Evolutionary conservation across 1,140 invertebrate species (phyloP).

Genomic region (Brachionus asplanchnoidis): DNA sequence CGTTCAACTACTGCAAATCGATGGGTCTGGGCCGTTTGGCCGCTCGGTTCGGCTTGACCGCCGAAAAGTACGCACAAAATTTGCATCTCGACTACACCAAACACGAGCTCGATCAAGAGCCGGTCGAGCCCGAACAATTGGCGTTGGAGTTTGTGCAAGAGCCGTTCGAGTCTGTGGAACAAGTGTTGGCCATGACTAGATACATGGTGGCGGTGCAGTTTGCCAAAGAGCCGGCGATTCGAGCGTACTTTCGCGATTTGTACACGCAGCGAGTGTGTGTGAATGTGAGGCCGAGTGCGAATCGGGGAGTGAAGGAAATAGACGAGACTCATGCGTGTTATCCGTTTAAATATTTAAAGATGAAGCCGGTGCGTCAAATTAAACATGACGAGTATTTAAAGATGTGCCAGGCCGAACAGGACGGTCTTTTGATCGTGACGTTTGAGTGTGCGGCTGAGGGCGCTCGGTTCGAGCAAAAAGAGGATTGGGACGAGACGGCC

Average conservation of each 20-base stretch:
- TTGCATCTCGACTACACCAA: conserved; percentile 88
- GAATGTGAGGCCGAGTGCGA: conserved; percentile 74
- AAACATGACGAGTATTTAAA: conserved; percentile 79
- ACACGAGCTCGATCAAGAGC: conserved; percentile 87
- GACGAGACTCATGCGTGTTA: conserved; percentile 77
- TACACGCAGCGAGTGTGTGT: conserved; percentile 84
- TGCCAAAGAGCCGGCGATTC: conserved; percentile 79
- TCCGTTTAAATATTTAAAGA: conserved; percentile 84
- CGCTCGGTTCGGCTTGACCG: conserved; percentile 77
- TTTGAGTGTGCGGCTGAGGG: conserved; percentile 38
- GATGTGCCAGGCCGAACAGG: conserved; percentile 67
- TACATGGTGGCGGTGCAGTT: conserved; percentile 61
- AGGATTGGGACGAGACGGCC: not conserved
- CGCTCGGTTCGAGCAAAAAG: not conserved
- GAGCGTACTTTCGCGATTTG: conserved; percentile 77
- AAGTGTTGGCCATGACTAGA: not conserved
- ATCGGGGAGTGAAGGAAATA: conserved; percentile 67
- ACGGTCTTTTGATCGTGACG: conserved; percentile 67
- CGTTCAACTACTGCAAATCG: conserved; percentile 56
- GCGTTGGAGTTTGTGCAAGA: not conserved
- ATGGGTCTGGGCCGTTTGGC: conserved; percentile 44
- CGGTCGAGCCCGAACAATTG: conserved; percentile 65
- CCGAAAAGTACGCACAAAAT: conserved; percentile 94
- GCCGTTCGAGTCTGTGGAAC: not conserved
- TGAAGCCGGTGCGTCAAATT: conserved; percentile 86